These are phyloP conservation scores for Falcaria lacertinaria DNA, from an alignment of 2,888 invertebrate genomes.

Conservation along the genomic window DNA sequence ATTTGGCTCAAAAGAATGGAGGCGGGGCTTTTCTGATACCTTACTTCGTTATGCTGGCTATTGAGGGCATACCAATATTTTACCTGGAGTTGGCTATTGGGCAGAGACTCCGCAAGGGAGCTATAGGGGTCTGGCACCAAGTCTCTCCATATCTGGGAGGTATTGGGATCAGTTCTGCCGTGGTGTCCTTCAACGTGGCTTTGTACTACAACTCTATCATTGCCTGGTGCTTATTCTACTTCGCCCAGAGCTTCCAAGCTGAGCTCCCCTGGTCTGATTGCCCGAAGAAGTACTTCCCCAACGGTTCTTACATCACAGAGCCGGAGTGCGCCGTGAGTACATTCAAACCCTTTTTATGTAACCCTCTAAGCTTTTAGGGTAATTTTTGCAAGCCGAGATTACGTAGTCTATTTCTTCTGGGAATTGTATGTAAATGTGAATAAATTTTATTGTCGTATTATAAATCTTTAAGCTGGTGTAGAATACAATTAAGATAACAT, in stretches of 20 bases:
- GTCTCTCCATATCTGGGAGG: slow-evolving; percentile 93
- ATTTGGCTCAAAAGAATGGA: slow-evolving; percentile 96
- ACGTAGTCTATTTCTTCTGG: no score
- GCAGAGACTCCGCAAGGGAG: slow-evolving; percentile 94
- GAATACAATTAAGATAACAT: no score
- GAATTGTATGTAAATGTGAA: no score
- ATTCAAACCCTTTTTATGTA: not conserved
- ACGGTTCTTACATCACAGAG: slow-evolving; percentile 88
- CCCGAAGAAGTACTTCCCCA: slow-evolving; percentile 89
- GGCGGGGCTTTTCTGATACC: slow-evolving; percentile 98
- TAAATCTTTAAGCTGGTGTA: no score
- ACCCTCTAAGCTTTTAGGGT: not conserved
- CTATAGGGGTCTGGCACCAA: slow-evolving; percentile 97
- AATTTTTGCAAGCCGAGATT: no score
- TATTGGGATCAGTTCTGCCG: slow-evolving; percentile 95
- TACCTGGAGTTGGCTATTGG: slow-evolving; percentile 97
- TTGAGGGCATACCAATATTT: slow-evolving; percentile 97
- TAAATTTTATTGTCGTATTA: no score
- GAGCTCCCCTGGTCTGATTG: slow-evolving; percentile 96
- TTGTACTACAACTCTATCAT: slow-evolving; percentile 99
- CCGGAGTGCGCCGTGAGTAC: slow-evolving; percentile 89
- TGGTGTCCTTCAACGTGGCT: slow-evolving; percentile 97
- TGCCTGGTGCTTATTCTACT: slow-evolving; percentile 98
- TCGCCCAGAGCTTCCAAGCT: slow-evolving; percentile 95
- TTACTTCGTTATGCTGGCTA: slow-evolving; percentile 95